Evolutionary conservation across 2,888 invertebrate genomes (phyloP).

Genomic region (Himalopsyche anomala): DNA sequence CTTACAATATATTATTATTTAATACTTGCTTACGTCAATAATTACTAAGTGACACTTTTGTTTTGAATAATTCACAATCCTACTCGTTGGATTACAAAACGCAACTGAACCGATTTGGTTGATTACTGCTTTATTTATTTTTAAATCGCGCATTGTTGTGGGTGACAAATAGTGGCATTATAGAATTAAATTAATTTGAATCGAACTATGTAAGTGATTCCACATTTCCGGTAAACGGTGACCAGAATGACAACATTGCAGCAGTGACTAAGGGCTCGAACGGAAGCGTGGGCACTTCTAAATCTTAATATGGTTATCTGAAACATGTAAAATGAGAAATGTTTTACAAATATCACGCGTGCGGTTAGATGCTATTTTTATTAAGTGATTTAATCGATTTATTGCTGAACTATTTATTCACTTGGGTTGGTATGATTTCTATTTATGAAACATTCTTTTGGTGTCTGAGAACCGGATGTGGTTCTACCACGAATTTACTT

Average conservation of each 20-base stretch:
- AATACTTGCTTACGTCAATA: too few relatives aligned
- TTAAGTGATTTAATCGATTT: slow-evolving; percentile 34
- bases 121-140: slow-evolving; percentile 19
- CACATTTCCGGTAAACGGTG: neutral
- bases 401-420: neutral
- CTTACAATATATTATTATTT: too few relatives aligned
- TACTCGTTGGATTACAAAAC: neutral
- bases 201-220: neutral
- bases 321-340: neutral
- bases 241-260: neutral
- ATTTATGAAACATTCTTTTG: slow-evolving; percentile 21
- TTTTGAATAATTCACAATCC: neutral
- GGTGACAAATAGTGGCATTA: slow-evolving; percentile 23
- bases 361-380: neutral
- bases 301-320: slow-evolving; percentile 25
- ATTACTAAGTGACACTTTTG: too few relatives aligned
- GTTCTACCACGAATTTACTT: neutral
- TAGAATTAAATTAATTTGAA: slow-evolving; percentile 13
- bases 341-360: neutral
- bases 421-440: neutral
- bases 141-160: neutral
- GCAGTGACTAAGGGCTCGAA: slow-evolving; percentile 19
- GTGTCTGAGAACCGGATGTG: slow-evolving; percentile 35
- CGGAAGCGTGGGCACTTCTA: neutral
- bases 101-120: slow-evolving; percentile 5